A percentile compares a stretch with the other conserved stretches of the same genome.
Conservation (phyloP, 2,797 vertebrate genomes). For the Eremophila alpestris region DNA sequence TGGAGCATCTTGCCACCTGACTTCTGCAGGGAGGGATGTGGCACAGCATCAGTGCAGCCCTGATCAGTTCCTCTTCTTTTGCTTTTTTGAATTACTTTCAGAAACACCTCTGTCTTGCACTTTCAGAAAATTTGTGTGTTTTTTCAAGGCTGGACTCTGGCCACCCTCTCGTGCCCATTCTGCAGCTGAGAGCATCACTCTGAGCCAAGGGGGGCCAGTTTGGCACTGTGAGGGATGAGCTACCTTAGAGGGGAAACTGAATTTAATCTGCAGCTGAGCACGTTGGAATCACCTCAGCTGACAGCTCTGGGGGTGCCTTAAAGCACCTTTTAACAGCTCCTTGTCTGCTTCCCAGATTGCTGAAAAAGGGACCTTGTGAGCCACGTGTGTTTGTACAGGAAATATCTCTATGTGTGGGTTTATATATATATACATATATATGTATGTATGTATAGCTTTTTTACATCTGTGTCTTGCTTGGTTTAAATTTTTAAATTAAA, state of each 20-base stretch:
- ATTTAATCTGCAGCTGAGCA: conserved; percentile 7
- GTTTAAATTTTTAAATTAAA: not conserved
- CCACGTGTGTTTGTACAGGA: not conserved
- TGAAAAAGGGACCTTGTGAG: not conserved
- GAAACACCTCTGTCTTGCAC: not conserved
- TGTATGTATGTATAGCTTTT: too few species aligned
- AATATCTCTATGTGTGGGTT: not conserved
- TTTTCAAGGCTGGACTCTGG: not conserved
- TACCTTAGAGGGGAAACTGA: not conserved
- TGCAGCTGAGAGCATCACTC: not conserved
- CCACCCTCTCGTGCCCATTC: not conserved
- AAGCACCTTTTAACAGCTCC: not conserved
- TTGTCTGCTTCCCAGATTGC: not conserved
- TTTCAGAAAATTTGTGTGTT: not conserved
- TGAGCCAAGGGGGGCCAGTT: not conserved
- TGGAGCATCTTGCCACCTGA: not conserved
- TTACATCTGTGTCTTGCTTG: accelerated
- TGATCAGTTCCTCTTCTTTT: not conserved
- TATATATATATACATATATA: too few species aligned
- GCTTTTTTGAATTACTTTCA: not conserved
- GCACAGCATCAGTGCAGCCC: not conserved
- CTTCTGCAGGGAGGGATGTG: not conserved
- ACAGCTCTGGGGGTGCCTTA: not conserved
- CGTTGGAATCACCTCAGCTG: not conserved
- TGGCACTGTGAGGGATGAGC: not conserved